Conservation (phyloP, 1,140 invertebrate genomes). For the Carcinoscorpius rotundicauda region DNA sequence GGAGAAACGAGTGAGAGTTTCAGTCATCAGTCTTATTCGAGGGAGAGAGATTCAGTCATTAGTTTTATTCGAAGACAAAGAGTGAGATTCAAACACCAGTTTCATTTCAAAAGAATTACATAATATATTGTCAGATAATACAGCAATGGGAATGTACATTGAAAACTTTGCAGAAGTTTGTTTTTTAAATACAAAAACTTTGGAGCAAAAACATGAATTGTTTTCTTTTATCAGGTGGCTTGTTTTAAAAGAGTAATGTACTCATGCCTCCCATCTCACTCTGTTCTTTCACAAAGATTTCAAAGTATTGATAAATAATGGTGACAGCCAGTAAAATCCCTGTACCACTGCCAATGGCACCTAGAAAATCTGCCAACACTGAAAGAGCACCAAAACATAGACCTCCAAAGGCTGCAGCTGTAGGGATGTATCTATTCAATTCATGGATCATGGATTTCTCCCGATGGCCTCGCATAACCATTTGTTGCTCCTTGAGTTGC, state of each 20-base stretch:
- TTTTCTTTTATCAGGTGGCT: too few relatives aligned
- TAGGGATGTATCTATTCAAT: constrained; percentile 98
- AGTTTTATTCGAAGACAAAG: too few relatives aligned
- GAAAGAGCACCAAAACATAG: constrained; percentile 97
- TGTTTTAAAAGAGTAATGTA: constrained; percentile 79
- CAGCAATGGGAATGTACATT: too few relatives aligned
- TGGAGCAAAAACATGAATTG: too few relatives aligned
- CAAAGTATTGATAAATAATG: constrained; percentile 99
- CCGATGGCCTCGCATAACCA: constrained; percentile 98
- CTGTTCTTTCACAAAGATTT: constrained; percentile 99
- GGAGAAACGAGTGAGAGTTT: too few relatives aligned
- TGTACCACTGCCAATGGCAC: constrained; percentile 92
- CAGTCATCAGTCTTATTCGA: too few relatives aligned
- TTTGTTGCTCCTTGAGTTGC: constrained; percentile 98
- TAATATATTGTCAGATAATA: too few relatives aligned
- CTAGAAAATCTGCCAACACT: constrained; percentile 95
- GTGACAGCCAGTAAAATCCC: constrained; percentile 98
- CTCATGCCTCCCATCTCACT: constrained; percentile 99
- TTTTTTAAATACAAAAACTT: too few relatives aligned
- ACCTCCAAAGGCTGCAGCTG: constrained; percentile 96
- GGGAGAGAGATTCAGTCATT: too few relatives aligned
- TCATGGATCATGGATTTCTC: constrained; percentile 99
- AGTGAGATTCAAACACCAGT: too few relatives aligned
- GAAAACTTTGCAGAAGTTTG: too few relatives aligned
- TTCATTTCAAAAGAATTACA: too few relatives aligned